Percentiles rank a stretch among this genome's conserved stretches.
phyloP scores from a whole-genome alignment of 1,140 invertebrate species.

The Polypedilum vanderplanki region DNA sequence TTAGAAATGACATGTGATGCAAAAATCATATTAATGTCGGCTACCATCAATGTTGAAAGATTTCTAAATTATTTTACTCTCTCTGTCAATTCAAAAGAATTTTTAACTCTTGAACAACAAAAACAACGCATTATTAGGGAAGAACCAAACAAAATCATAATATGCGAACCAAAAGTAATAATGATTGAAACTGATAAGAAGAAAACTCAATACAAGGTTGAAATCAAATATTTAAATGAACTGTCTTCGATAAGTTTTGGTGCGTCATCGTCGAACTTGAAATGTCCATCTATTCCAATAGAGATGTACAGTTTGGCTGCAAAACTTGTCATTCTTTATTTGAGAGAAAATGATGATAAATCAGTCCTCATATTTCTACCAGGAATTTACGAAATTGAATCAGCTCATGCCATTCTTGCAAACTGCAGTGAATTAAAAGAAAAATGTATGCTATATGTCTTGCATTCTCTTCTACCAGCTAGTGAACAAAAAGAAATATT shows the following conservation, averaged over 20 bases:
- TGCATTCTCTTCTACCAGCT: slow-evolving; percentile 64
- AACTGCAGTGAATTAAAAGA: background rate
- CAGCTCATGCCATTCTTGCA: background rate
- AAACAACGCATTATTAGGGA: too few species aligned
- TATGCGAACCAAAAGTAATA: too few species aligned
- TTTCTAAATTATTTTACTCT: slow-evolving; percentile 68
- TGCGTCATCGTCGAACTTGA: slow-evolving; percentile 38
- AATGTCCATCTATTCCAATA: slow-evolving; percentile 44
- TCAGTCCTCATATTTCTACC: slow-evolving; percentile 83
- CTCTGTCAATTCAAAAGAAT: too few species aligned
- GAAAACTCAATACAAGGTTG: too few species aligned
- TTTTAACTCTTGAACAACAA: too few species aligned
- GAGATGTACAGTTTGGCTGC: slow-evolving; percentile 54
- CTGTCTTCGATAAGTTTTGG: too few species aligned
- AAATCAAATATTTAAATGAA: too few species aligned
- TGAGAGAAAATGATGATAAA: slow-evolving; percentile 45
- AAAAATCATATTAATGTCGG: slow-evolving; percentile 82
- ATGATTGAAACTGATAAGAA: too few species aligned
- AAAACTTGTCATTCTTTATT: slow-evolving; percentile 57
- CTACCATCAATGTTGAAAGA: slow-evolving; percentile 64
- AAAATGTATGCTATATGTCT: slow-evolving; percentile 37
- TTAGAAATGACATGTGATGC: slow-evolving; percentile 60
- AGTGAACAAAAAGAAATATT: slow-evolving; percentile 69
- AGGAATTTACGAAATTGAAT: slow-evolving; percentile 74
- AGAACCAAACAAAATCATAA: too few species aligned